A percentile compares a stretch with the other conserved stretches of the same genome.
Conservation (phyloP, 2,888 invertebrate genomes). For the Leptopilina syphax region DNA sequence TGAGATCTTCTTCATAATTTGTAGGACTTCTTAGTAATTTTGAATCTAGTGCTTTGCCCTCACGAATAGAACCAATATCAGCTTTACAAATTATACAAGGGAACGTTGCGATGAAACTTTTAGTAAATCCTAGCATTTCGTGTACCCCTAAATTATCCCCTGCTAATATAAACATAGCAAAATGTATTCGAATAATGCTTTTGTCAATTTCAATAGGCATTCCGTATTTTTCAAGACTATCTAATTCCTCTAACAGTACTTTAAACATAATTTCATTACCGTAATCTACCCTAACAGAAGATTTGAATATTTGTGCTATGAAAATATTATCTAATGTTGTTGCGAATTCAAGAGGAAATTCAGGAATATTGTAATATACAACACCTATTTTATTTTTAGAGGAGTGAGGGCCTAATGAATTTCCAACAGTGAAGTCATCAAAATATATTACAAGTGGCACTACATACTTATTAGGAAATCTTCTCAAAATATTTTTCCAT, state of each 20-base stretch:
- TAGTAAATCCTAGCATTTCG: conserved; percentile 47
- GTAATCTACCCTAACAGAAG: conserved; percentile 23
- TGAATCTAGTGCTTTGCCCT: neutral
- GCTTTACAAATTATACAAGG: conserved; percentile 53
- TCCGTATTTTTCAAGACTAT: conserved; percentile 32
- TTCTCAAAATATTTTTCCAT: conserved; percentile 38
- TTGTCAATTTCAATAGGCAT: neutral
- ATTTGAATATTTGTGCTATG: conserved; percentile 42
- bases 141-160: conserved; percentile 56
- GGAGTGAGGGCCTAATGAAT: conserved; percentile 40
- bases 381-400: conserved; percentile 44
- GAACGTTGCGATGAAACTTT: conserved; percentile 51
- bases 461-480: conserved; percentile 43
- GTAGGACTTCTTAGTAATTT: conserved; percentile 37
- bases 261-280: conserved; percentile 44
- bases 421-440: conserved; percentile 46
- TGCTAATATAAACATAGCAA: conserved; percentile 46
- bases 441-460: conserved; percentile 43
- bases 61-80: conserved; percentile 24
- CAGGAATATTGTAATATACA: conserved; percentile 44
- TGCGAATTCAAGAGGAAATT: conserved; percentile 35
- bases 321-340: conserved; percentile 43
- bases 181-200: conserved; percentile 24
- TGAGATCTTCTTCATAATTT: conserved; percentile 51
- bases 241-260: conserved; percentile 39